Evolutionary conservation across 2,888 invertebrate genomes (phyloP).

Genomic region (Troides oblongomaculatus): DNA sequence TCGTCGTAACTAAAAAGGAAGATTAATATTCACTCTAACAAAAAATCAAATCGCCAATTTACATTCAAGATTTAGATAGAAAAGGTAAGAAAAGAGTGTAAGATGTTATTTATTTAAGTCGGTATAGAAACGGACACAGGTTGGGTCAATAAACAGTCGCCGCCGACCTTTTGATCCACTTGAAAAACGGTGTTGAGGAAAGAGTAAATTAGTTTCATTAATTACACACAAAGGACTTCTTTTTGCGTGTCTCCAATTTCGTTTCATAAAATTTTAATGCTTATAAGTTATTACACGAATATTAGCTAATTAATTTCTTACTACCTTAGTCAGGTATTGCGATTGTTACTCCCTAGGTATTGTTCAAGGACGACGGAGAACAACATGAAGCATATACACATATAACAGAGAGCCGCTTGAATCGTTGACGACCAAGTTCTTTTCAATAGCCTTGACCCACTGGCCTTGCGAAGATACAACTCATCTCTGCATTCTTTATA

Average conservation of each 20-base stretch:
- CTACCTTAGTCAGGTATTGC: no score
- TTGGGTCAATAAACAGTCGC: slow-evolving; percentile 11
- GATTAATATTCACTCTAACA: background rate
- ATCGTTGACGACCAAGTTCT: no score
- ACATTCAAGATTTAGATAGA: background rate
- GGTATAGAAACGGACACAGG: background rate
- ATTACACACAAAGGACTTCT: background rate
- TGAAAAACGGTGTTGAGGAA: slow-evolving; percentile 5
- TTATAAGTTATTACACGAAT: no score
- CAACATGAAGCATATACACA: no score
- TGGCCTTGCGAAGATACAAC: no score
- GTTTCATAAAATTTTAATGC: no score
- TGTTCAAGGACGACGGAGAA: no score
- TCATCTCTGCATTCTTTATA: no score
- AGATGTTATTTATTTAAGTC: background rate
- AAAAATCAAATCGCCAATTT: background rate
- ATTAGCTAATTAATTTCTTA: no score
- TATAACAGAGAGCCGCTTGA: no score
- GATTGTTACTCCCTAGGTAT: no score
- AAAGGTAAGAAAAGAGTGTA: background rate
- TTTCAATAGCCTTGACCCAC: no score
- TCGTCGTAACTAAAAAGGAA: background rate
- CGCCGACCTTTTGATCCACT: slow-evolving; percentile 8
- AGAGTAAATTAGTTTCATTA: slow-evolving; percentile 4
- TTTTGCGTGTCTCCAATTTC: background rate